Conservation (phyloP, 2,797 vertebrate genomes). For the Galago senegalensis region DNA sequence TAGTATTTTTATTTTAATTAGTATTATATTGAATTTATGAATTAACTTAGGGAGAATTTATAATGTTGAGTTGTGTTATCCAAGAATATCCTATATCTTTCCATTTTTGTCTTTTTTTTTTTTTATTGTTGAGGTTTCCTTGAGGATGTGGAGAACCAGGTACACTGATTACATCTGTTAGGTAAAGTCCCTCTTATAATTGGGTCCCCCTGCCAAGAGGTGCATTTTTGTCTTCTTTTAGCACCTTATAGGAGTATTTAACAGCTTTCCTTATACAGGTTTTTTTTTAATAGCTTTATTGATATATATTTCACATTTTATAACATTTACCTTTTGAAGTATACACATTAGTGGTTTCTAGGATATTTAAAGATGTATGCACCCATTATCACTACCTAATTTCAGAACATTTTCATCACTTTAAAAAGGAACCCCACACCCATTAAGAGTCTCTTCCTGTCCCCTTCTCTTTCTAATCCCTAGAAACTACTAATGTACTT, state of each 20-base stretch:
- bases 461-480: not conserved
- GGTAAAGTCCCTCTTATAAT: too few relatives aligned
- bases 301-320: not conserved
- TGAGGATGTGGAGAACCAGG: too few relatives aligned
- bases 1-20: slow-evolving; percentile 6
- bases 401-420: not conserved
- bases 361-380: not conserved
- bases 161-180: too few relatives aligned
- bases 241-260: not conserved
- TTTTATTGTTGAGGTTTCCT: too few relatives aligned
- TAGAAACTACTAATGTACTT: not conserved
- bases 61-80: not conserved
- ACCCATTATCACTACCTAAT: not conserved
- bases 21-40: not conserved
- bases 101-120: not conserved
- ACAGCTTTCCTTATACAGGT: not conserved
- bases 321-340: not conserved
- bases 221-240: not conserved
- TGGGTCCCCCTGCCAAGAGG: too few relatives aligned
- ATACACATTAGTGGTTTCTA: not conserved
- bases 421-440: not conserved
- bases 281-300: not conserved
- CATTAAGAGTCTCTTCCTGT: not conserved
- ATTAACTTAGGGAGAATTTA: not conserved
- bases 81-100: not conserved